These are phyloP conservation scores for Acromyrmex heyeri DNA, from an alignment of 1,140 invertebrate species.

Conservation along the genomic window DNA sequence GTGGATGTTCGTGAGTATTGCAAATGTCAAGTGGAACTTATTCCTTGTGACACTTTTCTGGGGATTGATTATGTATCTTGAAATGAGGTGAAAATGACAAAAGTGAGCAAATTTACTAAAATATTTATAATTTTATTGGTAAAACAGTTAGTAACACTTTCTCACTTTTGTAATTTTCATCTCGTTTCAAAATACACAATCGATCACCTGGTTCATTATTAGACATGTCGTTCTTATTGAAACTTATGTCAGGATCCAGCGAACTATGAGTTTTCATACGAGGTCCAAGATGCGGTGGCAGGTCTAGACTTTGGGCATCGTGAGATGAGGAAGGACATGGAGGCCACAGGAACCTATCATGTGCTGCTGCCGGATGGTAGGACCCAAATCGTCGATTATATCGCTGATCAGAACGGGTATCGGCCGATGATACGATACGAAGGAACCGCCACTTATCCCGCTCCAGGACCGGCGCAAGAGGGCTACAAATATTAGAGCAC, in stretches of 20 bases:
- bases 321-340: slow-evolving; percentile 89
- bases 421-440: slow-evolving; percentile 90
- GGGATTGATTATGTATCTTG: too few species aligned
- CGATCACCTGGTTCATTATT: background rate
- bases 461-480: slow-evolving; percentile 81
- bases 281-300: slow-evolving; percentile 88
- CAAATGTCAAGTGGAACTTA: too few species aligned
- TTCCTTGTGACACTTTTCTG: too few species aligned
- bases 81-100: too few species aligned
- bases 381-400: slow-evolving; percentile 89
- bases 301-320: slow-evolving; percentile 89
- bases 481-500: slow-evolving; percentile 87
- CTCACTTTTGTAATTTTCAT: too few species aligned
- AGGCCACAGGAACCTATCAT: slow-evolving; percentile 89
- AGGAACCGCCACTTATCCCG: slow-evolving; percentile 87
- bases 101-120: too few species aligned
- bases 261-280: slow-evolving; percentile 90
- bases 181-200: too few species aligned
- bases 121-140: too few species aligned
- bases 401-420: slow-evolving; percentile 89
- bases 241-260: slow-evolving; percentile 87
- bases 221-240: background rate
- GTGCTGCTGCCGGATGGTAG: slow-evolving; percentile 90
- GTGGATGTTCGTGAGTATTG: too few species aligned
- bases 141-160: too few species aligned